Percentiles rank a stretch among this genome's conserved stretches.
Conservation (phyloP, 2,113 vertebrate species). For the Coryphaenoides rupestris region DNA sequence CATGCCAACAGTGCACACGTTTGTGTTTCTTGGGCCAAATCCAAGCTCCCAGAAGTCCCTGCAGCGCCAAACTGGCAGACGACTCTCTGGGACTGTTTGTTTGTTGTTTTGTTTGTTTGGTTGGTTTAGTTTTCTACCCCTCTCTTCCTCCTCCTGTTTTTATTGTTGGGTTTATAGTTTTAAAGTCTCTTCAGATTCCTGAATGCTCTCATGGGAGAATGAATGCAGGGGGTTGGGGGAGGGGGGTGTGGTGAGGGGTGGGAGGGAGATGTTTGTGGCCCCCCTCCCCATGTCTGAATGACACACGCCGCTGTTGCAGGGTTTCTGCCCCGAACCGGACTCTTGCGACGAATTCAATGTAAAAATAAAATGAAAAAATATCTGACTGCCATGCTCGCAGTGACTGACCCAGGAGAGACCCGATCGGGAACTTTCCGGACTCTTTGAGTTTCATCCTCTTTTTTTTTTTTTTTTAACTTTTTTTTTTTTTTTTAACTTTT, state of each 20-base stretch:
- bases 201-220: slow-evolving; percentile 17
- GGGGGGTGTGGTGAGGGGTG: not conserved
- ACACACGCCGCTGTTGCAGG: slow-evolving; percentile 20
- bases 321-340: slow-evolving; percentile 31
- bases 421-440: too few species aligned
- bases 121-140: too few species aligned
- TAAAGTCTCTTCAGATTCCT: slow-evolving; percentile 39
- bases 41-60: not conserved
- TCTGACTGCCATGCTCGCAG: not conserved
- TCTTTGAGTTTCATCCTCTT: slow-evolving; percentile 48
- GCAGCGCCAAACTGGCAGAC: not conserved
- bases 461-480: slow-evolving; percentile 48
- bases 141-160: slow-evolving; percentile 27
- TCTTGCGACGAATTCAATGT: slow-evolving; percentile 21
- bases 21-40: slow-evolving; percentile 27
- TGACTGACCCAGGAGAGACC: slow-evolving; percentile 3
- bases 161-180: slow-evolving; percentile 49
- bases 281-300: not conserved
- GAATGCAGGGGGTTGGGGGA: slow-evolving; percentile 13
- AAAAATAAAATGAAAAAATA: slow-evolving; percentile 16
- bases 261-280: too few species aligned
- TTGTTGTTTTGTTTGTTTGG: slow-evolving; percentile 32
- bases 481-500: slow-evolving; percentile 48
- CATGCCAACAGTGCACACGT: slow-evolving; percentile 1
- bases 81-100: slow-evolving; percentile 6